phyloP scores from a whole-genome alignment of 2,888 invertebrate genomes.

The Diaprepes abbreviatus region DNA sequence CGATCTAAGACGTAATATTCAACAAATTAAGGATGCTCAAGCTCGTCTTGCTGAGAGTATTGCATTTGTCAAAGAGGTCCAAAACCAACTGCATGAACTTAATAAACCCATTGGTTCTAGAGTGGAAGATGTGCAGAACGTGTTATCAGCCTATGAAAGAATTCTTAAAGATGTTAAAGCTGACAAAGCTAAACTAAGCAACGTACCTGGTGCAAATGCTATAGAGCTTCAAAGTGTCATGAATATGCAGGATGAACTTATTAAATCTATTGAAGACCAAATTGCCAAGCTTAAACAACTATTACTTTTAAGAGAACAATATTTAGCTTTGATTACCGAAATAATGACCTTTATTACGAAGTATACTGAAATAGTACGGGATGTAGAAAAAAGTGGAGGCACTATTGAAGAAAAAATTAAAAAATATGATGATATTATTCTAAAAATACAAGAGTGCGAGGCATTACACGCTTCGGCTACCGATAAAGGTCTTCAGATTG shows the following conservation, averaged over 20 bases:
- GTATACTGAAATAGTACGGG: constrained; percentile 86
- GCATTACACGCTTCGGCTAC: constrained; percentile 87
- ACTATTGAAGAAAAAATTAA: constrained; percentile 89
- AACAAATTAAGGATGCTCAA: constrained; percentile 85
- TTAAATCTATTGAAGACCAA: constrained; percentile 88
- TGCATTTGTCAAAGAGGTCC: constrained; percentile 85
- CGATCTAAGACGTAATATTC: constrained; percentile 82
- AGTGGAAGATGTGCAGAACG: constrained; percentile 90
- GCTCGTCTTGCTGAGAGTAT: constrained; percentile 84
- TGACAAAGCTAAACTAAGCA: constrained; percentile 82
- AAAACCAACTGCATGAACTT: constrained; percentile 84
- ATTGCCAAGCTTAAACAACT: constrained; percentile 85
- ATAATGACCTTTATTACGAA: constrained; percentile 90
- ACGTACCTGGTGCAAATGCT: constrained; percentile 81
- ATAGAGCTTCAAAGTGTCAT: constrained; percentile 85
- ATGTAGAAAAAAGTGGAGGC: constrained; percentile 87
- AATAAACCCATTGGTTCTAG: constrained; percentile 89
- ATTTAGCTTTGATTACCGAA: constrained; percentile 87
- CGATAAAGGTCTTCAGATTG: constrained; percentile 94
- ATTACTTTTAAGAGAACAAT: constrained; percentile 87
- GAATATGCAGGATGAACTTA: constrained; percentile 87
- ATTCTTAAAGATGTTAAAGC: constrained; percentile 83
- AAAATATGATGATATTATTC: constrained; percentile 87
- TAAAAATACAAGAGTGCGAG: constrained; percentile 91
- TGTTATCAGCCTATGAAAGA: constrained; percentile 82